phyloP scores from a whole-genome alignment of 2,113 vertebrate genomes.

The Prionailurus bengalensis region DNA sequence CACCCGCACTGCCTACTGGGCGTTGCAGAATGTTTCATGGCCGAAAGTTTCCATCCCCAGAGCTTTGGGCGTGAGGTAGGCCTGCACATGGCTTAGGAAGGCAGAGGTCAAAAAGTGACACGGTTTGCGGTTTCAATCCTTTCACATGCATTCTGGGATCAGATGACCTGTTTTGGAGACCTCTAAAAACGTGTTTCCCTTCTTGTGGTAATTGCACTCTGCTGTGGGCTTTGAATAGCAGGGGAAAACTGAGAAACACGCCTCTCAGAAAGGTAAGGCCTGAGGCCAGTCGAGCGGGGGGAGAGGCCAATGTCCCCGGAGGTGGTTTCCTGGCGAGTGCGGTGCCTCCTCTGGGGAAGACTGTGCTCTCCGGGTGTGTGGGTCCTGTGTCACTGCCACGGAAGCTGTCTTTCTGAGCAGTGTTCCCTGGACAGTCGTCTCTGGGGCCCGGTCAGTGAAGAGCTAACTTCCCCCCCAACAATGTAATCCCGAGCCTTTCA shows the following conservation, averaged over 20 bases:
- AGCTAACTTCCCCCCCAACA: too few relatives aligned
- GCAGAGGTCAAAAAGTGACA: fast-evolving
- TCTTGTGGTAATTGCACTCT: constrained; percentile 88
- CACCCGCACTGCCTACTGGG: fast-evolving
- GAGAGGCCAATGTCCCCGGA: fast-evolving
- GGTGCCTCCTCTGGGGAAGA: fast-evolving
- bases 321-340: fast-evolving
- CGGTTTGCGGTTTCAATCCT: fast-evolving
- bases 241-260: constrained; percentile 97
- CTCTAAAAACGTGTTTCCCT: fast-evolving
- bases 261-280: constrained; percentile 95
- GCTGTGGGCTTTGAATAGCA: constrained; percentile 98
- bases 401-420: too few relatives aligned
- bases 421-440: too few relatives aligned
- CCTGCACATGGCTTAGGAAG: not conserved
- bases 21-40: fast-evolving
- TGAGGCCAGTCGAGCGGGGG: too few relatives aligned
- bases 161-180: not conserved
- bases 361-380: too few relatives aligned
- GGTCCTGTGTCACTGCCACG: too few relatives aligned
- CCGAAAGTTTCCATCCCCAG: fast-evolving
- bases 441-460: too few relatives aligned
- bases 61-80: fast-evolving
- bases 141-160: fast-evolving
- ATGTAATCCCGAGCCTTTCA: too few relatives aligned